These are phyloP conservation scores for Tenthredo notha DNA, from an alignment of 2,888 invertebrate genomes.

Conservation along the genomic window DNA sequence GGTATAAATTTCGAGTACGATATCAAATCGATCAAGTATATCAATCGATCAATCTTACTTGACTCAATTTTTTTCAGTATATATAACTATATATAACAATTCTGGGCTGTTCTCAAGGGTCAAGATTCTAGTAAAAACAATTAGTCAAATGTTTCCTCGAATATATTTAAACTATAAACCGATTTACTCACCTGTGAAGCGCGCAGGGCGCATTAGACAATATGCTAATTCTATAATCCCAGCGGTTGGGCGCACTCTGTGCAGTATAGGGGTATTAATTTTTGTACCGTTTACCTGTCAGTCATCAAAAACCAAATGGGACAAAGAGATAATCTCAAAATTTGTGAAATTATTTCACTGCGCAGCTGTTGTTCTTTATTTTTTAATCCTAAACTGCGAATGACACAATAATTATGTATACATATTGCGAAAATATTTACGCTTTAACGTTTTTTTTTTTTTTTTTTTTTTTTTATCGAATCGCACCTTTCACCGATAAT, in stretches of 20 bases:
- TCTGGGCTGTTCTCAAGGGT: background rate
- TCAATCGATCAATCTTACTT: background rate
- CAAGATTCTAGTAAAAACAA: background rate
- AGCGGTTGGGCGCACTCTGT: background rate
- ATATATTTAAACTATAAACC: background rate
- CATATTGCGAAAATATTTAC: no score
- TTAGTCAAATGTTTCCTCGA: background rate
- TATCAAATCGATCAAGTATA: background rate
- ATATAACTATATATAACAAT: background rate
- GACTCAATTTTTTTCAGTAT: no score
- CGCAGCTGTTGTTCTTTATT: no score
- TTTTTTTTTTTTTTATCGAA: no score
- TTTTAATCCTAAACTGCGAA: no score
- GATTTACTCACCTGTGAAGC: background rate
- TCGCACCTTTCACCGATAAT: background rate
- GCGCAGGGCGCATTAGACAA: background rate
- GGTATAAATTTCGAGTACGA: background rate
- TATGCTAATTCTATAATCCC: conserved; percentile 17
- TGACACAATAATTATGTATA: no score
- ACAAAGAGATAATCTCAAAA: no score
- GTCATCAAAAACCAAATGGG: background rate
- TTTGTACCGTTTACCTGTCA: background rate
- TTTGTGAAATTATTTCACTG: no score
- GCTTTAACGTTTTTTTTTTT: no score
- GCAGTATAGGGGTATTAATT: no score